Evolutionary conservation across 2,888 invertebrate species (phyloP), one percentile per base, ranked within the genome.

Genomic region (Tyria jacobaeae): DNA sequence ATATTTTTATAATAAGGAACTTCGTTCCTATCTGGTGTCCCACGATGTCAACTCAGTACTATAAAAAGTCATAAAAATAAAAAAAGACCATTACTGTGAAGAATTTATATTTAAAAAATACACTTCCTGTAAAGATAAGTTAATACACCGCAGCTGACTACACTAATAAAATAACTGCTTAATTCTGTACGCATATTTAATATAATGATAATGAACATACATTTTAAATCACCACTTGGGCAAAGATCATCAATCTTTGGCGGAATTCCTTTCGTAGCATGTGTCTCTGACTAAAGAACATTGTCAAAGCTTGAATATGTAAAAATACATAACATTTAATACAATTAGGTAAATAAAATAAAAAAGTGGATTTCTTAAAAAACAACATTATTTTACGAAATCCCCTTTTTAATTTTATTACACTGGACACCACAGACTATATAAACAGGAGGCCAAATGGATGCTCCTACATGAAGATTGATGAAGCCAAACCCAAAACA

Each of bases 21-120:
- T n/a, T n/a, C n/a, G n/a, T n/a, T n/a, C n/a, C 27, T 31, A 31
- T 31, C 27, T 6, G 2, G 27, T 7, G 27, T 4, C 6, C 27
- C 27, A 4, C 7, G 7, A 6, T 31, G 27, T 31, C 27, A 31
- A 31, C 3, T 0, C 0, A 31, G 27, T 31, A 6, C 6, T 31
- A 31, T 31, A 31, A 31, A 31, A 31, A 31, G 51, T 7, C 15
- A 41, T 21, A 48, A 39, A 37, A 21, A 53, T n/a, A 12, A 17
- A n/a, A 41, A 44, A 44, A 44, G 10, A 21, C 1, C 15, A 15
- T 17, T 44, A 21, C 44, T 31, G 55, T 41, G 55, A 55, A 55
- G 55, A 55, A 55, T 44, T 55, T 55, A 55, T 86, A 84, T 83
- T 85, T 86, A 71, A 79, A 87, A 87, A 87, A 88, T 86, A 88